Conservation (phyloP, 1,140 invertebrate genomes). For the Gonatopus flavifemur region DNA sequence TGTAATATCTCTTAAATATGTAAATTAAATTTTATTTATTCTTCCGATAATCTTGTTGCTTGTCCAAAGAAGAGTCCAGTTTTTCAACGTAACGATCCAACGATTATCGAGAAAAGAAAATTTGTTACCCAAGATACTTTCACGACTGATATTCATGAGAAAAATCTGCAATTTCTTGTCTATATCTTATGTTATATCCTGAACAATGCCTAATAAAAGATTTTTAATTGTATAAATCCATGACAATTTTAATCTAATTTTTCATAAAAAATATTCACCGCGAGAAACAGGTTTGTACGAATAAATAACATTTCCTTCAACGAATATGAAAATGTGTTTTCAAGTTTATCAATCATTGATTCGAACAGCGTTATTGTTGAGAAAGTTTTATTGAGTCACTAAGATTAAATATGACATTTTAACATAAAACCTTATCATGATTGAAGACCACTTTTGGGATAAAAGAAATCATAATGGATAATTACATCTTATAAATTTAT, state of each 20-base stretch:
- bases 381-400: slow-evolving; percentile 48
- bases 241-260: background rate
- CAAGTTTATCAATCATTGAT: background rate
- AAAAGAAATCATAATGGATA: slow-evolving; percentile 46
- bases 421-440: slow-evolving; percentile 48
- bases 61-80: background rate
- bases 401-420: slow-evolving; percentile 52
- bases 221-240: slow-evolving; percentile 45
- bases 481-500: slow-evolving; percentile 56
- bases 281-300: too few relatives aligned
- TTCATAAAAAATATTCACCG: slow-evolving; percentile 1
- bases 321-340: background rate
- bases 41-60: too few relatives aligned
- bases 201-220: slow-evolving; percentile 53
- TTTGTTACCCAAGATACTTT: slow-evolving; percentile 24
- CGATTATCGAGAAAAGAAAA: slow-evolving; percentile 12
- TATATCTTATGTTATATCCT: slow-evolving; percentile 51
- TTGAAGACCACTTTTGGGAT: slow-evolving; percentile 37
- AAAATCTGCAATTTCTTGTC: slow-evolving; percentile 40
- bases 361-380: slow-evolving; percentile 31
- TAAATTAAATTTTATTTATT: too few relatives aligned
- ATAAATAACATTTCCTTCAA: too few relatives aligned
- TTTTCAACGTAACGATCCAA: slow-evolving; percentile 13
- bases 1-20: too few relatives aligned
- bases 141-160: slow-evolving; percentile 34